phyloP scores from a whole-genome alignment of 2,797 vertebrate species.

The Natrix natrix region DNA sequence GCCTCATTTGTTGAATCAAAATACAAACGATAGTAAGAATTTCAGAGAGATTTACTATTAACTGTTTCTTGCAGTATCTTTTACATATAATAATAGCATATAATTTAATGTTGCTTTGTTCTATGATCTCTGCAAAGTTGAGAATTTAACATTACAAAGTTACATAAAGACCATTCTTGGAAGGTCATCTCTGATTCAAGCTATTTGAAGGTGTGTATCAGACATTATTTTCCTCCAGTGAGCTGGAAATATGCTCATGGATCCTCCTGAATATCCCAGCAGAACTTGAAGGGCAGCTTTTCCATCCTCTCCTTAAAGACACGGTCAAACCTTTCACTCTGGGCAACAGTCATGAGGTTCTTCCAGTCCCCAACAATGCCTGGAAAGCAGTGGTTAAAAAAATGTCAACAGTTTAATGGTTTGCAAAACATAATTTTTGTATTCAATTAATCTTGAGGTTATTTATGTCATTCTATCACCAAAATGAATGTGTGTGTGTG shows the following conservation, averaged over 20 bases:
- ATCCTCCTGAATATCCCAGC: conserved; percentile 38
- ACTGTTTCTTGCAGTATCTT: neutral
- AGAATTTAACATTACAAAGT: neutral
- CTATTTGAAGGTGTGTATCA: neutral
- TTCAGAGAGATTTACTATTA: neutral
- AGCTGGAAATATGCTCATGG: neutral
- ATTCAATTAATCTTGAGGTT: neutral
- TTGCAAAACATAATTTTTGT: neutral
- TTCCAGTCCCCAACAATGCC: conserved; percentile 60
- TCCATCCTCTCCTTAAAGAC: conserved; percentile 26
- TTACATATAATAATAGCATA: neutral
- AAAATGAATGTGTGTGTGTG: neutral
- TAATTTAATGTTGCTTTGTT: neutral
- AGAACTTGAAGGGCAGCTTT: neutral
- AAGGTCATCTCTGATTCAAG: neutral
- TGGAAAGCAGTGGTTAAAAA: neutral
- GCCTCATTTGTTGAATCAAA: neutral
- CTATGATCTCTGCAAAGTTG: neutral
- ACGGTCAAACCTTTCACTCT: conserved; percentile 56
- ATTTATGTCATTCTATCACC: neutral
- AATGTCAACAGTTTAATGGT: neutral
- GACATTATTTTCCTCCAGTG: neutral
- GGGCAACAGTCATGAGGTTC: conserved; percentile 57
- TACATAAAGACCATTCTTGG: neutral
- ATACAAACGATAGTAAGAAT: neutral